Percentiles rank a stretch among this genome's conserved stretches.
Evolutionary conservation across 2,888 invertebrate genomes (phyloP).

Genomic region (Ichneumoninae sp.): DNA sequence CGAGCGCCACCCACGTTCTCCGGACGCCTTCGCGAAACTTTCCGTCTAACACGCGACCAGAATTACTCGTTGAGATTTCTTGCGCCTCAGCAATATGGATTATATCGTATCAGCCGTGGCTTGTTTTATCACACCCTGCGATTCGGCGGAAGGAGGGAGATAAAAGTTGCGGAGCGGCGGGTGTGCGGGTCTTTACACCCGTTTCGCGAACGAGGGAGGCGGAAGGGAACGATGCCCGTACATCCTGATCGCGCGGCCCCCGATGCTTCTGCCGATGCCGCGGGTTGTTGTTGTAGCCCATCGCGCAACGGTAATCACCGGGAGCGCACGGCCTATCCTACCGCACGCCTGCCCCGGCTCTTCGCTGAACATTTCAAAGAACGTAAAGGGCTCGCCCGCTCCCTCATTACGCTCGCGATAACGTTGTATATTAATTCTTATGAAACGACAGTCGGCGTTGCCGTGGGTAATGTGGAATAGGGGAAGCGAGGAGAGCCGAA

Average conservation of each 20-base stretch:
- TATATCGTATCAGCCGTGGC: slow-evolving; percentile 30
- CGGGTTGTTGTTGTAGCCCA: slow-evolving; percentile 11
- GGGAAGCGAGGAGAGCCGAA: slow-evolving; percentile 36
- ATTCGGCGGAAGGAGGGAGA: neutral
- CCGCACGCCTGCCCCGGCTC: slow-evolving; percentile 37
- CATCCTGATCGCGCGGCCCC: slow-evolving; percentile 28
- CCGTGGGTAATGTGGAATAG: slow-evolving; percentile 29
- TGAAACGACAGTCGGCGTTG: slow-evolving; percentile 72
- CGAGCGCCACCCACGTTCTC: slow-evolving; percentile 33
- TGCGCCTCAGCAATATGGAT: slow-evolving; percentile 34
- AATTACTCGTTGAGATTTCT: slow-evolving; percentile 28
- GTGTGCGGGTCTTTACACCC: slow-evolving; percentile 10
- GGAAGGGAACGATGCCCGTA: slow-evolving; percentile 48
- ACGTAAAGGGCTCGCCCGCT: slow-evolving; percentile 62
- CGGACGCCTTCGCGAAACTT: slow-evolving; percentile 43
- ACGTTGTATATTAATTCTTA: slow-evolving; percentile 75
- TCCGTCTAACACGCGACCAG: slow-evolving; percentile 43
- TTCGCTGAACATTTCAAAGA: slow-evolving; percentile 62
- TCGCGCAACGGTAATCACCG: slow-evolving; percentile 61
- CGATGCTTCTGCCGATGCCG: slow-evolving; percentile 46
- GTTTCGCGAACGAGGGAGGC: slow-evolving; percentile 26
- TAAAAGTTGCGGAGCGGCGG: neutral
- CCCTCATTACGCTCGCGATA: slow-evolving; percentile 73
- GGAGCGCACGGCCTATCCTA: slow-evolving; percentile 28
- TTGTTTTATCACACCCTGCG: neutral